Evolutionary conservation across 2,113 vertebrate species (phyloP).

Genomic region (Sebastes fasciatus): DNA sequence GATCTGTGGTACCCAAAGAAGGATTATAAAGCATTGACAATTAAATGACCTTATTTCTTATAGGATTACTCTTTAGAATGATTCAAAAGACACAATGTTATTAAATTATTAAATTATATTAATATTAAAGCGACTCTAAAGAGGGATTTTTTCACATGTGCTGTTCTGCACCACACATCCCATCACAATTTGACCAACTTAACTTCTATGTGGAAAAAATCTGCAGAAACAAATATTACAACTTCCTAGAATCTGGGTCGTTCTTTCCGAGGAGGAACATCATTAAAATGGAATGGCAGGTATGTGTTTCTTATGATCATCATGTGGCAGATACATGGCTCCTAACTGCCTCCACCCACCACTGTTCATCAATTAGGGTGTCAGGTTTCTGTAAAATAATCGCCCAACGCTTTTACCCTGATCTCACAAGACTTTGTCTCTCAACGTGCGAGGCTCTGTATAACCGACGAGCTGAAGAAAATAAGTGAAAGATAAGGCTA

Average conservation of each 20-base stretch:
- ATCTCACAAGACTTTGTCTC: conserved; percentile 48
- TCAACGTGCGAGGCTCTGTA: conserved; percentile 11
- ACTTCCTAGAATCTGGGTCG: conserved; percentile 41
- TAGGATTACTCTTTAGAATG: conserved; percentile 37
- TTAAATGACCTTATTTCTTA: conserved; percentile 35
- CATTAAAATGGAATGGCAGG: conserved; percentile 58
- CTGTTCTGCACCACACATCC: conserved; percentile 10
- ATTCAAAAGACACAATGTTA: conserved; percentile 55
- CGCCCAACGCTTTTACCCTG: conserved; percentile 46
- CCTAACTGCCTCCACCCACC: conserved; percentile 47
- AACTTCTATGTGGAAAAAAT: conserved; percentile 4
- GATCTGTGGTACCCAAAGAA: conserved; percentile 44
- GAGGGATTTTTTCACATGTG: neutral
- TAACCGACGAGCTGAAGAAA: neutral
- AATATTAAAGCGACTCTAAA: conserved; percentile 10
- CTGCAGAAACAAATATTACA: conserved; percentile 35
- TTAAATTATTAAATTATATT: too few species aligned
- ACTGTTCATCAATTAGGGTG: conserved; percentile 64
- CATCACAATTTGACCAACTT: conserved; percentile 2
- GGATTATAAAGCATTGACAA: conserved; percentile 60
- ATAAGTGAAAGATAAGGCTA: neutral
- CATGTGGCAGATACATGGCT: conserved; percentile 34
- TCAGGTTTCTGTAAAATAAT: conserved; percentile 71
- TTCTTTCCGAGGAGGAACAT: conserved; percentile 29
- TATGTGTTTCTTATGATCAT: conserved; percentile 52